These are phyloP conservation scores for Thelaira solivaga DNA, from an alignment of 2,888 invertebrate genomes.

Conservation along the genomic window DNA sequence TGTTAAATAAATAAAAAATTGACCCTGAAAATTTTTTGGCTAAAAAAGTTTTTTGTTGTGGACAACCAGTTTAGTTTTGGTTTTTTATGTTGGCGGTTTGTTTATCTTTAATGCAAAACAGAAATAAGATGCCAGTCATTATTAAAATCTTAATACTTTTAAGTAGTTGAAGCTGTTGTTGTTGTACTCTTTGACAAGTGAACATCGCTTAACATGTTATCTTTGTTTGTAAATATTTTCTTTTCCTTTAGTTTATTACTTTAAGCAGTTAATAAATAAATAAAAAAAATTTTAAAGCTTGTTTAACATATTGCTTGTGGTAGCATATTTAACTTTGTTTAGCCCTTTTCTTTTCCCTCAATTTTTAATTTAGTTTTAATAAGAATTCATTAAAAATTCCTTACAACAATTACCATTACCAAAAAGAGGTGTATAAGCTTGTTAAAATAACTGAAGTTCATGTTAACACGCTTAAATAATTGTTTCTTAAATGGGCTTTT, in stretches of 20 bases:
- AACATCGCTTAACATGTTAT: not conserved
- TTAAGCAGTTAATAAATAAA: not conserved
- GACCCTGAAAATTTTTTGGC: slow-evolving; percentile 36
- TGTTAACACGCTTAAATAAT: slow-evolving; percentile 55
- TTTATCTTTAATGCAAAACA: not conserved
- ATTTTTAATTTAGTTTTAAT: not conserved
- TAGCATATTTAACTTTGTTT: not conserved
- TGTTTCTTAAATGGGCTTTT: not conserved
- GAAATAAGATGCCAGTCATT: not conserved
- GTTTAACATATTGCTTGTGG: slow-evolving; percentile 27
- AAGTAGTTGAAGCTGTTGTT: no score
- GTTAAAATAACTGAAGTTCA: slow-evolving; percentile 20
- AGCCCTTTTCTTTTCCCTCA: no score
- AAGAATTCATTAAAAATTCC: slow-evolving; percentile 14
- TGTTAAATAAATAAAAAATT: not conserved
- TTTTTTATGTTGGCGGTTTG: not conserved
- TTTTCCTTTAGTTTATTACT: not conserved
- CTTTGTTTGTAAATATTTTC: not conserved
- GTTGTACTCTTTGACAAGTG: slow-evolving; percentile 13
- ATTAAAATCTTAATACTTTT: no score
- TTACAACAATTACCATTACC: slow-evolving; percentile 16
- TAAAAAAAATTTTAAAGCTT: slow-evolving; percentile 5
- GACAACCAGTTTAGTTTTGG: slow-evolving; percentile 32
- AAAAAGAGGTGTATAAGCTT: slow-evolving; percentile 31
- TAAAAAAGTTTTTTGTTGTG: not conserved